A percentile compares a stretch with the other conserved stretches of the same genome.
These are phyloP conservation scores for Sceloporus tristichus DNA, from an alignment of 2,113 vertebrate species.

Conservation along the genomic window DNA sequence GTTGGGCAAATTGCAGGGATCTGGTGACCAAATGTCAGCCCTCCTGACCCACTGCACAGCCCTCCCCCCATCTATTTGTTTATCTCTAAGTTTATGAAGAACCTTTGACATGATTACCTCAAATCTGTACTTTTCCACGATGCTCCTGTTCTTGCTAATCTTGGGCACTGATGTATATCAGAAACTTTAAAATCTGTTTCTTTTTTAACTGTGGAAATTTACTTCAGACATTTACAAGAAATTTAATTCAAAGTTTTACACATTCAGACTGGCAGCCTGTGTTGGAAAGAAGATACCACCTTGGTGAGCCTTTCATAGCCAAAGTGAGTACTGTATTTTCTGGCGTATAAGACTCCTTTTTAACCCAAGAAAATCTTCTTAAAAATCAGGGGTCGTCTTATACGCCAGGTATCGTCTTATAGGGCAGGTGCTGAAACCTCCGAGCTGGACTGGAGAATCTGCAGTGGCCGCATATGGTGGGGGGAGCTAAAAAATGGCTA, in stretches of 20 bases:
- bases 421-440: no score
- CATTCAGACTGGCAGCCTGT: neutral
- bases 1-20: no score
- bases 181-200: neutral
- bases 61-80: neutral
- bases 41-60: no score
- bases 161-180: neutral
- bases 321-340: neutral
- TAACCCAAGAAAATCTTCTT: no score
- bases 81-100: neutral
- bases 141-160: neutral
- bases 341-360: no score
- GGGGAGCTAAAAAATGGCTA: no score
- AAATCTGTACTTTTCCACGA: neutral
- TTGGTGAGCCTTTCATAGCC: neutral
- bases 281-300: neutral
- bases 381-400: no score
- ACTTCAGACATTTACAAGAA: neutral
- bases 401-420: no score
- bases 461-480: no score
- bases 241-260: neutral
- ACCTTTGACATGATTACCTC: neutral
- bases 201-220: neutral
- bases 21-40: no score
- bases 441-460: no score